Evolutionary conservation across 2,113 vertebrate genomes (phyloP), one percentile per base, ranked within the genome.

Genomic region (Solea solea): DNA sequence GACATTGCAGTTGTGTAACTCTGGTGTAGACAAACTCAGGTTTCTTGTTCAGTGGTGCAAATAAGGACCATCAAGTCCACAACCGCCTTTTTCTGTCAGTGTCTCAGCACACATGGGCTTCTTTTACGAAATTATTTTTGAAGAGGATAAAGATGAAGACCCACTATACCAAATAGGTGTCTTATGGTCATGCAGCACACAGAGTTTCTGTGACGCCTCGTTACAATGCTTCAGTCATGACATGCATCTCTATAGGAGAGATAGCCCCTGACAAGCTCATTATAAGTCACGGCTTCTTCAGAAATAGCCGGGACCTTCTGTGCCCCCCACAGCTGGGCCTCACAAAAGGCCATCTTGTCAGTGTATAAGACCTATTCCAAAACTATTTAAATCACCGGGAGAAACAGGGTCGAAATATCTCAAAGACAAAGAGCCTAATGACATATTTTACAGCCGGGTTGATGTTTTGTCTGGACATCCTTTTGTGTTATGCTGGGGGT

Each of bases 381-480:
- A 85, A 72, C 81, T 82, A 74, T 73, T 74, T n/a, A 59, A 82
- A 73, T 86, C 70, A 79, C 46, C 21, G 9, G 59, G 41, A 85
- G 56, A 45, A 82, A 68, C 61, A 69, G 69, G 77, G 64, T 82
- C 84, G 80, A 80, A 84, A 78, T 79, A 80, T 75, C 74, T 78
- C 41, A 56, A 71, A 85, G 74, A 89, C 90, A 92, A 93, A 91
- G 86, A 70, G 82, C 34, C 55, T 89, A 90, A 92, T 90, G 64
- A 66, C 76, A 88, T 87, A 87, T 89, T 93, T 91, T 85, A 91
- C 90, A 89, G 84, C 84, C 81, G 83, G 82, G 74, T 90, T 89
- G 77, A 73, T 45, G 50, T 90, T 91, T 92, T 93, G 86, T 91
- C 67, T 73, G 25, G 55, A 40, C 53, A 41, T 45, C 84, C 68